A percentile compares a stretch with the other conserved stretches of the same genome.
Conservation (phyloP, 1,140 invertebrate genomes). For the Vanessa tameamea region DNA sequence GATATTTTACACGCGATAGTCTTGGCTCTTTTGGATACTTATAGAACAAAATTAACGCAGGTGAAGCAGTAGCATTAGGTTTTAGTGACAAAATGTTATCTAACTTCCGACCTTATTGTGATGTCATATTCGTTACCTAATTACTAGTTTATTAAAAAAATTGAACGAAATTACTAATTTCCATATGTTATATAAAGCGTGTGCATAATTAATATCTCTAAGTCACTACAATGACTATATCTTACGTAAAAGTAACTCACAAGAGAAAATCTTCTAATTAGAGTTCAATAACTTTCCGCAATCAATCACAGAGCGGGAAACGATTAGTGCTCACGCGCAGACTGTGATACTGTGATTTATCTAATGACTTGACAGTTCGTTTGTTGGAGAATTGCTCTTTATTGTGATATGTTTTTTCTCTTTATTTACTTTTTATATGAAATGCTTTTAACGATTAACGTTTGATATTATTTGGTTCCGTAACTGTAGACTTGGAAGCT, state of each 20-base stretch:
- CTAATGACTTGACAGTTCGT: constrained; percentile 9
- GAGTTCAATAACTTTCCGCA: constrained; percentile 45
- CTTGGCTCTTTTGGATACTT: too few relatives aligned
- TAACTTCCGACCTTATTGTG: background rate
- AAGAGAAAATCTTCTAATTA: constrained; percentile 47
- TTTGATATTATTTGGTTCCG: too few relatives aligned
- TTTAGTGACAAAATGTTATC: background rate
- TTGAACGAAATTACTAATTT: background rate
- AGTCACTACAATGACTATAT: constrained; percentile 12
- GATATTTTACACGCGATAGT: too few relatives aligned
- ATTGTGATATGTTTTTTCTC: background rate
- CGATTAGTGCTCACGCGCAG: constrained; percentile 17
- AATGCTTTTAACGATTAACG: background rate
- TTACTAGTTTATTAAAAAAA: background rate
- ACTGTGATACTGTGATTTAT: constrained; percentile 22
- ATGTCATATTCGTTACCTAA: background rate
- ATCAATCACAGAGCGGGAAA: constrained; percentile 39
- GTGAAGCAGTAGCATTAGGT: too few relatives aligned
- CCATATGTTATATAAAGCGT: constrained; percentile 24
- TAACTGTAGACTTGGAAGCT: too few relatives aligned
- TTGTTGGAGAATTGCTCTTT: background rate
- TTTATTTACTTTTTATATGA: background rate
- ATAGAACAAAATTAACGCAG: too few relatives aligned
- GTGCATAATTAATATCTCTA: constrained; percentile 16
- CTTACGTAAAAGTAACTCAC: constrained; percentile 45